Conservation (phyloP, 2,888 invertebrate species). For the Ennomos fuscantarius region DNA sequence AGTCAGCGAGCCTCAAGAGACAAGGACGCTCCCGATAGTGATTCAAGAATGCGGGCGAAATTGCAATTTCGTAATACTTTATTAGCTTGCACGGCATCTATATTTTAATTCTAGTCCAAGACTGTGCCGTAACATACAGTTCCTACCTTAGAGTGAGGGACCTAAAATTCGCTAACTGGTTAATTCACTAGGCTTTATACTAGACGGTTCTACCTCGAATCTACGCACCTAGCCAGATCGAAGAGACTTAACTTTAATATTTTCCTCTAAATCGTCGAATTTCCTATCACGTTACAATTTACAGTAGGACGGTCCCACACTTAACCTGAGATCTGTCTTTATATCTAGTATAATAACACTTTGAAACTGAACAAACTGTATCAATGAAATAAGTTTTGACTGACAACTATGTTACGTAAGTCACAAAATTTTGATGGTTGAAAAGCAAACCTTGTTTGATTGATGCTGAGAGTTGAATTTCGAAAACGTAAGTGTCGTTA, state of each 20-base stretch:
- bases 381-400: slow-evolving; percentile 17
- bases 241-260: slow-evolving; percentile 46
- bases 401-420: background rate
- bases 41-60: too few relatives aligned
- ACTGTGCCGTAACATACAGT: slow-evolving; percentile 52
- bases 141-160: slow-evolving; percentile 62
- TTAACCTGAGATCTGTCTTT: slow-evolving; percentile 77
- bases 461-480: too few relatives aligned
- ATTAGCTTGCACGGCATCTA: too few relatives aligned
- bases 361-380: background rate
- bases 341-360: slow-evolving; percentile 34
- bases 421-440: too few relatives aligned
- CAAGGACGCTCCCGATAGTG: too few relatives aligned
- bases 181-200: slow-evolving; percentile 75
- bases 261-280: slow-evolving; percentile 63
- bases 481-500: too few relatives aligned
- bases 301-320: slow-evolving; percentile 84
- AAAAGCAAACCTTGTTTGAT: too few relatives aligned
- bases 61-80: too few relatives aligned
- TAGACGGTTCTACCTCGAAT: slow-evolving; percentile 69
- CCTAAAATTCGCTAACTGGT: slow-evolving; percentile 59
- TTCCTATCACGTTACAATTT: slow-evolving; percentile 73
- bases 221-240: slow-evolving; percentile 54
- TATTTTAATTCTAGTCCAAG: too few relatives aligned
- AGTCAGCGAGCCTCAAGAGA: too few relatives aligned